These are phyloP conservation scores for Drosophila nigromelanica DNA, from an alignment of 1,140 invertebrate species.

Conservation along the genomic window DNA sequence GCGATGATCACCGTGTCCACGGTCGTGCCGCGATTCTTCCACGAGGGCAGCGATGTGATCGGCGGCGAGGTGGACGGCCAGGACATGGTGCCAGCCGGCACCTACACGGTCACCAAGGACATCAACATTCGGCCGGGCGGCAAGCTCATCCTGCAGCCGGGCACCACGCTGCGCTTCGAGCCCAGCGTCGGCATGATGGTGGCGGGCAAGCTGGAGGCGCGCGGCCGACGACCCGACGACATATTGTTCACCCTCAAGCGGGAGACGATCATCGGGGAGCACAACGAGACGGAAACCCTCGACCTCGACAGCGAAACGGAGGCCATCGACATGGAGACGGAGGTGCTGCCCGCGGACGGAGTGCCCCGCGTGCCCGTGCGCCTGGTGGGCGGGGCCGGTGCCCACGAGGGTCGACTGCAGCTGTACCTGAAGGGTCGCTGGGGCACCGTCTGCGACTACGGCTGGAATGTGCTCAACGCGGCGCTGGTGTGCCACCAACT, in stretches of 20 bases:
- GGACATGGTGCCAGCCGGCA: slow-evolving; percentile 90
- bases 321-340: slow-evolving; percentile 84
- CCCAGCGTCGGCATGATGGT: slow-evolving; percentile 98
- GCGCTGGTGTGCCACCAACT: slow-evolving; percentile 97
- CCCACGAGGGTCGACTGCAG: slow-evolving; percentile 92
- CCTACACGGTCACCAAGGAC: slow-evolving; percentile 94
- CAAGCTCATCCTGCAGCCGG: slow-evolving; percentile 92
- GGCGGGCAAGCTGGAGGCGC: slow-evolving; percentile 93
- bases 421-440: slow-evolving; percentile 92
- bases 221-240: slow-evolving; percentile 90
- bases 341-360: slow-evolving; percentile 85
- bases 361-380: slow-evolving; percentile 88
- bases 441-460: slow-evolving; percentile 99
- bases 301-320: slow-evolving; percentile 83
- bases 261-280: slow-evolving; percentile 86
- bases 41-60: slow-evolving; percentile 88
- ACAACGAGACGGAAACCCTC: slow-evolving; percentile 86
- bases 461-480: slow-evolving; percentile 96
- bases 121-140: slow-evolving; percentile 95
- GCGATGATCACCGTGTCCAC: slow-evolving; percentile 85
- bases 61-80: slow-evolving; percentile 95
- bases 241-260: slow-evolving; percentile 91
- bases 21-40: slow-evolving; percentile 91
- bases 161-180: slow-evolving; percentile 93
- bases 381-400: slow-evolving; percentile 90